These are phyloP conservation scores for Coregonus suidteri DNA, from an alignment of 2,797 vertebrate species.

Conservation along the genomic window DNA sequence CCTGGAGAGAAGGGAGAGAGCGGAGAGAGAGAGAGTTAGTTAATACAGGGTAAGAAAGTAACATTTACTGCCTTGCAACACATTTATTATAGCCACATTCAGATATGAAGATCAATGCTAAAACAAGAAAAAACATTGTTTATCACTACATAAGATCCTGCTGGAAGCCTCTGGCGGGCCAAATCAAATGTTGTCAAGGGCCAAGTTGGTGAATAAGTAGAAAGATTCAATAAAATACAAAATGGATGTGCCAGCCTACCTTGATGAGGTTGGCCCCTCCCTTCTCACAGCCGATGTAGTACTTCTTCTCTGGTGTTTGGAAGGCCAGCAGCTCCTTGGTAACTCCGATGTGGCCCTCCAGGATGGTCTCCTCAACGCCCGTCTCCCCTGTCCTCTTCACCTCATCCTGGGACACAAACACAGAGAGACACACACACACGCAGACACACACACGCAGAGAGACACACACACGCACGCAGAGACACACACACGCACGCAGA, in stretches of 20 bases:
- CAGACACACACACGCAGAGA: too few relatives aligned
- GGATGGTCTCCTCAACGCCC: constrained; percentile 95
- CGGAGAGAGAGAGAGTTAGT: not conserved
- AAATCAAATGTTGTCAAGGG: not conserved
- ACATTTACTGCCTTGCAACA: too few relatives aligned
- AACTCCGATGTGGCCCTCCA: constrained; percentile 97
- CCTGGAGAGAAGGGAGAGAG: constrained; percentile 68
- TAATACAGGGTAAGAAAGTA: too few relatives aligned
- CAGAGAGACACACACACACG: too few relatives aligned
- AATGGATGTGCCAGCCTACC: constrained; percentile 65
- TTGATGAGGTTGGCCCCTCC: constrained; percentile 98
- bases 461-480: too few relatives aligned
- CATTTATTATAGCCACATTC: too few relatives aligned
- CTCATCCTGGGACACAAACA: constrained; percentile 81
- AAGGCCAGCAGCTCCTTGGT: constrained; percentile 97
- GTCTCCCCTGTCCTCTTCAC: constrained; percentile 97
- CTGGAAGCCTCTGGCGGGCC: not conserved
- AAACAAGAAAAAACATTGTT: too few relatives aligned
- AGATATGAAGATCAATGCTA: too few relatives aligned
- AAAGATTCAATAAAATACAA: not conserved
- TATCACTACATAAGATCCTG: not conserved
- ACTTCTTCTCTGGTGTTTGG: constrained; percentile 98
- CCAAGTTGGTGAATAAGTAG: not conserved
- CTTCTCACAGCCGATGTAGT: constrained; percentile 98
- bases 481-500: too few relatives aligned